These are phyloP conservation scores for Hephaestus fuliginosus DNA, from an alignment of 2,797 vertebrate species.

Conservation along the genomic window DNA sequence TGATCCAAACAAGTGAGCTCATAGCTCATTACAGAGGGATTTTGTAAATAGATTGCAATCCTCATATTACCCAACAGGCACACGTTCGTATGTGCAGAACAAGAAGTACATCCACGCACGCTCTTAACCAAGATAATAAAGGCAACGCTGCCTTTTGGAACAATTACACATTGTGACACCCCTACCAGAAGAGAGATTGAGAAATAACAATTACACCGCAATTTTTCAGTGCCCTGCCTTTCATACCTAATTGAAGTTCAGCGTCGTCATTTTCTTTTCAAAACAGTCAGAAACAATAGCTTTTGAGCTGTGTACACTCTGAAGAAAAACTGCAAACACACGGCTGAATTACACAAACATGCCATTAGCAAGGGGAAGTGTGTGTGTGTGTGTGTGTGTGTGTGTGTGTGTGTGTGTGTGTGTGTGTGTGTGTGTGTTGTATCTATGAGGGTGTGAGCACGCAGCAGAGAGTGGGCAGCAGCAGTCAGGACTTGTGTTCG, in stretches of 20 bases:
- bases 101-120: not conserved
- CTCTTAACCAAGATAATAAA: slow-evolving; percentile 28
- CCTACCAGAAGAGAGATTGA: slow-evolving; percentile 45
- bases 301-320: not conserved
- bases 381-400: slow-evolving; percentile 12
- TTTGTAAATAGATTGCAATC: slow-evolving; percentile 59
- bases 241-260: slow-evolving; percentile 11
- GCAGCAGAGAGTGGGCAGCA: slow-evolving; percentile 49
- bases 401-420: slow-evolving; percentile 22
- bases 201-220: slow-evolving; percentile 31
- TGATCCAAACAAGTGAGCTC: slow-evolving; percentile 73
- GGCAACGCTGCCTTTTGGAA: slow-evolving; percentile 26
- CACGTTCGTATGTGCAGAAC: not conserved
- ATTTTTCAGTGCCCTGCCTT: not conserved
- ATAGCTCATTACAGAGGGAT: slow-evolving; percentile 57
- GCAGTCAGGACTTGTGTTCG: slow-evolving; percentile 65
- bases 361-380: slow-evolving; percentile 45
- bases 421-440: slow-evolving; percentile 15
- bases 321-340: slow-evolving; percentile 52
- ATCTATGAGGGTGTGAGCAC: slow-evolving; percentile 51
- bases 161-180: slow-evolving; percentile 40
- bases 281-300: slow-evolving; percentile 24
- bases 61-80: slow-evolving; percentile 62
- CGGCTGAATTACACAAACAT: slow-evolving; percentile 62
- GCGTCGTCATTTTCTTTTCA: slow-evolving; percentile 10